phyloP scores from a whole-genome alignment of 1,140 invertebrate genomes.

The Drosophila persimilis region DNA sequence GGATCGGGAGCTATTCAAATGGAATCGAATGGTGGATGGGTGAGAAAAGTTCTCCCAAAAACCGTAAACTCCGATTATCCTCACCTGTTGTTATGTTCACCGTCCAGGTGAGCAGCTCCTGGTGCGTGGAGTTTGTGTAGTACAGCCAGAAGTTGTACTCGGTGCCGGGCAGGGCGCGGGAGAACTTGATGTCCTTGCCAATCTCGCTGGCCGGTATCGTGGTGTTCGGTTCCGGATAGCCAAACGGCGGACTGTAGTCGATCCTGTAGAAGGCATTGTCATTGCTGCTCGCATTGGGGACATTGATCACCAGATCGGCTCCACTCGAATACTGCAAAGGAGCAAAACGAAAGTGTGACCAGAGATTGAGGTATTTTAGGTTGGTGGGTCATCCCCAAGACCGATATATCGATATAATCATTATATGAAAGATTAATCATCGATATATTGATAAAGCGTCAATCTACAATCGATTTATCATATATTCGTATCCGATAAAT shows the following conservation, averaged over 20 bases:
- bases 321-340: conserved; percentile 83
- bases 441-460: no score
- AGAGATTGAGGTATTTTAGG: neutral
- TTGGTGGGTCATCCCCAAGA: no score
- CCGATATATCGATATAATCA: no score
- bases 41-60: neutral
- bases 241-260: conserved; percentile 92
- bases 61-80: conserved; percentile 7
- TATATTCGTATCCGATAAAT: no score
- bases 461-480: no score
- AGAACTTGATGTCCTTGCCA: conserved; percentile 92
- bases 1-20: conserved; percentile 90
- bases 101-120: conserved; percentile 94
- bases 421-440: no score
- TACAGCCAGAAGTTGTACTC: conserved; percentile 95
- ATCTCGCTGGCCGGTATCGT: conserved; percentile 92
- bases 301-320: conserved; percentile 93
- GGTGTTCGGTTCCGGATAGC: conserved; percentile 92
- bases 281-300: conserved; percentile 90
- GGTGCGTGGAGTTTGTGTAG: conserved; percentile 92
- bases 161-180: conserved; percentile 91
- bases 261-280: conserved; percentile 92
- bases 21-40: neutral
- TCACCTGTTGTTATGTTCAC: conserved; percentile 93
- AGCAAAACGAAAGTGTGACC: neutral